Conservation (phyloP, 2,797 vertebrate genomes). For the Lepus oiostolus region DNA sequence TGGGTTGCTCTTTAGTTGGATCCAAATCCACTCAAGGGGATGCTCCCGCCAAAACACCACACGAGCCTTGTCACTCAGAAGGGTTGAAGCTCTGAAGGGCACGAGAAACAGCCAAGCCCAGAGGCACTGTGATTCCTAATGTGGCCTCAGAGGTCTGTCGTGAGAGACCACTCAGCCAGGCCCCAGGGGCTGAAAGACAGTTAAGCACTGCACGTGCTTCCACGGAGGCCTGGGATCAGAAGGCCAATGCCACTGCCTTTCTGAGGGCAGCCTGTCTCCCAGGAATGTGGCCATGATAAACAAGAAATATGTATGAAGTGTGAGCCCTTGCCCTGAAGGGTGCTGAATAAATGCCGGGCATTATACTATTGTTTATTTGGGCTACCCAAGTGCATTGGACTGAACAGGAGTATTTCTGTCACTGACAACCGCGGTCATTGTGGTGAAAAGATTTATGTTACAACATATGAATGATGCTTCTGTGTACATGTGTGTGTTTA, state of each 20-base stretch:
- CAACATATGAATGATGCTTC: constrained; percentile 82
- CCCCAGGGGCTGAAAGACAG: not conserved
- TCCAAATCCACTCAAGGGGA: not conserved
- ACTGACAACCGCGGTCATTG: constrained; percentile 82
- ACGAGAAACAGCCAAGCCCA: not conserved
- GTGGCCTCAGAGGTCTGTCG: not conserved
- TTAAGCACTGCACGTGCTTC: not conserved
- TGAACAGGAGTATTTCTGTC: constrained; percentile 84
- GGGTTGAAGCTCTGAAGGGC: not conserved
- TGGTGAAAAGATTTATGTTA: constrained; percentile 85
- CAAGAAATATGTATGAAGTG: constrained; percentile 81
- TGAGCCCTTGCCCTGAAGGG: constrained; percentile 75
- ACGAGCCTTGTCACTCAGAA: not conserved
- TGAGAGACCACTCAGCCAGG: not conserved
- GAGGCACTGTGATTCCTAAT: not conserved
- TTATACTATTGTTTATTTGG: constrained; percentile 86
- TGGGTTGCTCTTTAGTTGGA: not conserved
- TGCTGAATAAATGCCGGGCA: constrained; percentile 77
- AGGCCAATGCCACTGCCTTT: constrained; percentile 20
- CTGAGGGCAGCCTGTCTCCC: constrained; percentile 77
- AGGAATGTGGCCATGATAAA: constrained; percentile 84
- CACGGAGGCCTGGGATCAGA: constrained; percentile 31
- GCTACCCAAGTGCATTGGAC: constrained; percentile 81
- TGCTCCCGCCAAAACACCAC: not conserved
- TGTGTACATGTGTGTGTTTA: constrained; percentile 70